Evolutionary conservation across 1,140 invertebrate species (phyloP).

Genomic region (Oppia nitens): DNA sequence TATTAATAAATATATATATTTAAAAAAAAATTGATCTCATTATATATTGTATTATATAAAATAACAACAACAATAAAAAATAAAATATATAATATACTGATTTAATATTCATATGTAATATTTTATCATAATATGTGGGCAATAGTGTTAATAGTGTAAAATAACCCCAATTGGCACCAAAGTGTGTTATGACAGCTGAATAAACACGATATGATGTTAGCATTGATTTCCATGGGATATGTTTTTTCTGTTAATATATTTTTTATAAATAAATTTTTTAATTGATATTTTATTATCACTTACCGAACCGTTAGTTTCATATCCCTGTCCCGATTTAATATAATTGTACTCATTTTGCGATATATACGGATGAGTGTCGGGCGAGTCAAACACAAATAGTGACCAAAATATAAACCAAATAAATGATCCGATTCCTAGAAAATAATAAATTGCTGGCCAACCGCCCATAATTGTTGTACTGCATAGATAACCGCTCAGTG

Average conservation of each 20-base stretch:
- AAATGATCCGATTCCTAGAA: constrained; percentile 15
- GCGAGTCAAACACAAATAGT: constrained; percentile 12
- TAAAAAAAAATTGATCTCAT: constrained; percentile 21
- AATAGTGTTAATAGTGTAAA: constrained; percentile 84
- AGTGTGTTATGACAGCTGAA: constrained; percentile 78
- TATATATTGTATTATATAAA: background rate
- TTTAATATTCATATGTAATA: constrained; percentile 71
- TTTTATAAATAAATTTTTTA: background rate
- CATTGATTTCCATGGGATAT: constrained; percentile 61
- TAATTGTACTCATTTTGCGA: constrained; percentile 7
- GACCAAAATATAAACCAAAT: constrained; percentile 20
- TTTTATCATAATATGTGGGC: constrained; percentile 80
- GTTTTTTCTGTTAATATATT: constrained; percentile 26
- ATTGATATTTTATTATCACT: background rate
- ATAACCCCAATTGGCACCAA: constrained; percentile 79
- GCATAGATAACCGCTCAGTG: constrained; percentile 15
- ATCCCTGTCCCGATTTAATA: constrained; percentile 36
- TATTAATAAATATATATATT: too few relatives aligned
- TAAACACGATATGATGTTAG: constrained; percentile 66
- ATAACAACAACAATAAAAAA: background rate
- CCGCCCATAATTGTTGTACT: constrained; percentile 13
- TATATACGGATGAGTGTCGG: constrained; percentile 16
- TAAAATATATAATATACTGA: constrained; percentile 37
- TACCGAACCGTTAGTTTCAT: constrained; percentile 18
- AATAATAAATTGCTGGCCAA: constrained; percentile 18